These are phyloP conservation scores for Lampris incognitus DNA, from an alignment of 2,113 vertebrate genomes.

Conservation along the genomic window DNA sequence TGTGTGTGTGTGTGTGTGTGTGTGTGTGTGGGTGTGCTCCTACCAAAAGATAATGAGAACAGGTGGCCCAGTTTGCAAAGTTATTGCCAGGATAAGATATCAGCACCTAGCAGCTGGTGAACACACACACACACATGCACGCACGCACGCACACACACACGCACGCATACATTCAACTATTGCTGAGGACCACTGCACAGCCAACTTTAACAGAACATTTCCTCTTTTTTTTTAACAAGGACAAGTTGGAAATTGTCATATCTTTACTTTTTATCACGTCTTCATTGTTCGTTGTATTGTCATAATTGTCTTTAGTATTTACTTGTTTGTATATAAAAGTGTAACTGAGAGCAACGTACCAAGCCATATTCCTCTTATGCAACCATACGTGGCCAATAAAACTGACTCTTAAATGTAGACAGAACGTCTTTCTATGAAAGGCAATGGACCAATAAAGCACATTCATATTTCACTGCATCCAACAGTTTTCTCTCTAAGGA, in stretches of 20 bases:
- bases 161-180: not conserved
- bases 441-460: not conserved
- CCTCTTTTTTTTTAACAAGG: no score
- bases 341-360: no score
- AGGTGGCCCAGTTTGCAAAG: slow-evolving; percentile 44
- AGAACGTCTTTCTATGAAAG: not conserved
- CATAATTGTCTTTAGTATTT: no score
- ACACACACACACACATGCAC: not conserved
- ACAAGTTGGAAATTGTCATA: no score
- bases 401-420: no score
- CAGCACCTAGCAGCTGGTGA: slow-evolving; percentile 12
- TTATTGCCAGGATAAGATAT: slow-evolving; percentile 17
- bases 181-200: not conserved
- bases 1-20: slow-evolving; percentile 2
- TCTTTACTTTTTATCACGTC: no score
- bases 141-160: slow-evolving; percentile 1
- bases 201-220: no score
- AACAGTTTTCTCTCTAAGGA: slow-evolving; percentile 6
- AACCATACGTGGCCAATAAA: no score
- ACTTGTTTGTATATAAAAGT: no score
- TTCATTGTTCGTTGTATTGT: no score
- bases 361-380: no score
- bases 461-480: not conserved
- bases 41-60: not conserved
- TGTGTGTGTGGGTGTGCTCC: not conserved